A percentile compares a stretch with the other conserved stretches of the same genome.
These are phyloP conservation scores for Drosophila burlai DNA, from an alignment of 1,140 invertebrate genomes.

Conservation along the genomic window DNA sequence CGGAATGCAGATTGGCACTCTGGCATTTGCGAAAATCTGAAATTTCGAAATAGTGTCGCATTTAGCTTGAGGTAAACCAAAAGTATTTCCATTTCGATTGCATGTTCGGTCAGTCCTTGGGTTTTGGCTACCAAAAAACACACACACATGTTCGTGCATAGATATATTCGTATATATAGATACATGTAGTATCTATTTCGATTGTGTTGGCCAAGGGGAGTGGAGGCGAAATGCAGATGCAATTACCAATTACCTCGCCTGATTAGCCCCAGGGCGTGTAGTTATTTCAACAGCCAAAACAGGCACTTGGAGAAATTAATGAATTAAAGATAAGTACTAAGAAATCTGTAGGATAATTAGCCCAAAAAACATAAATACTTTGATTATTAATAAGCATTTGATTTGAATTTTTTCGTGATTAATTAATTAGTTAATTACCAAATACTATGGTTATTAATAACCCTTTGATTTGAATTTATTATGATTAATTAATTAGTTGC, in stretches of 20 bases:
- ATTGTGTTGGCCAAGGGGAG: slow-evolving; percentile 19
- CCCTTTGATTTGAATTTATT: neutral
- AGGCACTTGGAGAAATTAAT: slow-evolving; percentile 2
- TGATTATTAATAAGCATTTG: neutral
- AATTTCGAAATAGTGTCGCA: slow-evolving; percentile 37
- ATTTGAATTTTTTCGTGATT: neutral
- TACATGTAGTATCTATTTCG: slow-evolving; percentile 25
- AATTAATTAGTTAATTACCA: neutral
- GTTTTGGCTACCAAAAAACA: neutral
- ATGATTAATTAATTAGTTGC: no score
- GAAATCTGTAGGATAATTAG: neutral
- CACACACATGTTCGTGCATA: neutral
- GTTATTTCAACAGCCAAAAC: slow-evolving; percentile 37
- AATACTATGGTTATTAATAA: neutral
- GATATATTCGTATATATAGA: no score
- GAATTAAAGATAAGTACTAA: neutral
- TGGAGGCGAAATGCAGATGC: slow-evolving; percentile 40
- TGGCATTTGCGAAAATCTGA: slow-evolving; percentile 13
- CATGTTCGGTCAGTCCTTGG: slow-evolving; percentile 11
- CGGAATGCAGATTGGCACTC: slow-evolving; percentile 26
- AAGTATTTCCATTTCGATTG: slow-evolving; percentile 43
- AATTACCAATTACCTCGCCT: slow-evolving; percentile 61
- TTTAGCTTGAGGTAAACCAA: slow-evolving; percentile 46
- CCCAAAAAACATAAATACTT: neutral
- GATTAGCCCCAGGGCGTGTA: slow-evolving; percentile 61